Base-by-base conservation (phyloP, 2,888 invertebrate genomes). In the Cactoblastis cactorum region DNA sequence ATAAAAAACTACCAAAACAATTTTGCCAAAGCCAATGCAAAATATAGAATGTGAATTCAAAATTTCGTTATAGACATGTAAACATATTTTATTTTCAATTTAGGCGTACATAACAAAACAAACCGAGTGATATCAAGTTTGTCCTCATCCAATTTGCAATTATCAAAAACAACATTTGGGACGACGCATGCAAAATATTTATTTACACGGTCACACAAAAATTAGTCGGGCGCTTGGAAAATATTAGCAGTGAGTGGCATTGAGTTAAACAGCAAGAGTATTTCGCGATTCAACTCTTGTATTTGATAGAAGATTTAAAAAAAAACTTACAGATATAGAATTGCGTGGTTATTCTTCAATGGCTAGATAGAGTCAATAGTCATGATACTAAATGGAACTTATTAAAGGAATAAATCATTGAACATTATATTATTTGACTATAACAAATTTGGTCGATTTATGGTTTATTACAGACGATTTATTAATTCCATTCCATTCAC, bases 61-160 rank as follows among this genome's bases (percentile, higher is more conserved):
- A 22, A 22, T 22, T 28, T 28, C 28, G 28, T 28, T 28, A 28
- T 28, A 28, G 8, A 3, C 28, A 9, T 35, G 35, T 15, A 35
- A 37, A 37, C 15, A 8, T 9, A 6, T 15, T 17, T 14, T 8
- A 43, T 14, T 43, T 28, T 43, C 43, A 43, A 43, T 43, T 43
- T 28, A 22, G n/a, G 12, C 4, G 2, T 9, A 11, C 39, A 38
- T 38, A 4, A 24, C 43, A 24, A 28, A 15, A 14, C 28, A 32
- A 43, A 28, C 22, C 14, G 22, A 2, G 17, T 1, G 0, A 15
- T 11, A 22, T 17, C 28, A 15, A 9, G 28, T 43, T 24, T 32
- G 43, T 15, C 19, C 22, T 46, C 19, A 46, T 46, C 46, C 35
- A 46, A 46, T 35, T 35, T 35, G 22, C 34, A 46, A 46, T 46